phyloP scores from a whole-genome alignment of 2,113 vertebrate genomes.

The Limnothrissa miodon region DNA sequence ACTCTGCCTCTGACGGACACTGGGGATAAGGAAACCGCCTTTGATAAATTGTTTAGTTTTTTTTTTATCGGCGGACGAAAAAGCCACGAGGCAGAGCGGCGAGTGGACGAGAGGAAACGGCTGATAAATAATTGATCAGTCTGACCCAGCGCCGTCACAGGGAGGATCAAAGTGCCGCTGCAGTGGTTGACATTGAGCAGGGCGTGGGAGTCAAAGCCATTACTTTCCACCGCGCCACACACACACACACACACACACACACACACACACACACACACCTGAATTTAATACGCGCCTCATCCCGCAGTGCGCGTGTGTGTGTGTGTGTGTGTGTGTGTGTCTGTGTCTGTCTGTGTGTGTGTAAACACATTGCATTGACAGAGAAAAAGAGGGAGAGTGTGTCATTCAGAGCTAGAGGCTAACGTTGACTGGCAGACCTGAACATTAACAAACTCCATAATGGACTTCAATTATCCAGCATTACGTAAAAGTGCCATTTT shows the following conservation, averaged over 20 bases:
- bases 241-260: constrained; percentile 58
- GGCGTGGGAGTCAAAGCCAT: constrained; percentile 61
- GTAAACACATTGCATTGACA: neutral
- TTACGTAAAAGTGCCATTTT: constrained; percentile 60
- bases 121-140: constrained; percentile 77
- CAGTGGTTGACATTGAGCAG: constrained; percentile 65
- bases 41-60: too few relatives aligned
- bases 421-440: constrained; percentile 50
- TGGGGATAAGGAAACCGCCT: neutral
- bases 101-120: constrained; percentile 68
- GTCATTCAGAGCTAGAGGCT: constrained; percentile 4
- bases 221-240: constrained; percentile 52
- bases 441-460: constrained; percentile 60
- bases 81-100: constrained; percentile 49
- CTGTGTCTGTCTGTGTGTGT: neutral
- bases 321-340: neutral
- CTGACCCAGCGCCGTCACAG: constrained; percentile 63
- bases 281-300: constrained; percentile 60
- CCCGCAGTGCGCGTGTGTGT: constrained; percentile 32
- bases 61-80: too few relatives aligned
- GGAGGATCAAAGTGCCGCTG: constrained; percentile 65
- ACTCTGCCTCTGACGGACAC: neutral
- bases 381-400: neutral
- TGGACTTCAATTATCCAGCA: constrained; percentile 59
- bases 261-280: constrained; percentile 59